Evolutionary conservation across 1,140 invertebrate genomes (phyloP).

Genomic region (Drosophila guanche): DNA sequence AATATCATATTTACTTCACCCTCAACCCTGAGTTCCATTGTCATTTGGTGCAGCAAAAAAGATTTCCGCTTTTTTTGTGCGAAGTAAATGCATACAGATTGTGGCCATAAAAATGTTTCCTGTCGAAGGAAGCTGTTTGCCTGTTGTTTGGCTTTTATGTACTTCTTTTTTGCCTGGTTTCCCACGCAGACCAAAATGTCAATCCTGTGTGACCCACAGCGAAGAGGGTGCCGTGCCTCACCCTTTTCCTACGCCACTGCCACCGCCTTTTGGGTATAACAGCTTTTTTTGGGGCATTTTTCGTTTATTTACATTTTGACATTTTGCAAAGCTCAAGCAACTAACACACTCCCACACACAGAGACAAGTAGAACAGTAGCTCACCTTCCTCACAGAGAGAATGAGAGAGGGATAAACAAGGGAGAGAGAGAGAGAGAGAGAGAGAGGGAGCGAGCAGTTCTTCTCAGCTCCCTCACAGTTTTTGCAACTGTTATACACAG

Average conservation of each 20-base stretch:
- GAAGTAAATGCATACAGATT: no score
- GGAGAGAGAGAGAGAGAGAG: conserved; percentile 7
- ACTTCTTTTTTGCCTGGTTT: no score
- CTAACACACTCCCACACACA: conserved; percentile 21
- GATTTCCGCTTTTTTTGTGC: no score
- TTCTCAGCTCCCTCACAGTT: conserved; percentile 31
- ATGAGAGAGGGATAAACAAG: neutral
- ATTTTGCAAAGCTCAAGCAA: conserved; percentile 58
- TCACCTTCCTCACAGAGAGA: conserved; percentile 58
- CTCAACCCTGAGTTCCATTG: no score
- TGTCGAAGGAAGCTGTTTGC: no score
- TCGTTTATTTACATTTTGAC: conserved; percentile 80
- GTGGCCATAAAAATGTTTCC: no score
- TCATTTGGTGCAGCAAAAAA: no score
- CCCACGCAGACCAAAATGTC: no score
- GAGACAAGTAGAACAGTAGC: conserved; percentile 42
- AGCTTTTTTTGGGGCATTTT: conserved; percentile 56
- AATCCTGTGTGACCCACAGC: no score
- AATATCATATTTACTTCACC: no score
- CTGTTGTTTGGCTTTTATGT: no score
- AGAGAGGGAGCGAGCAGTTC: conserved; percentile 1
- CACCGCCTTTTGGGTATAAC: conserved; percentile 53
- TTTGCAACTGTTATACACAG: conserved; percentile 13
- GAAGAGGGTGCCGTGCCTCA: no score
- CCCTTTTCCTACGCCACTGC: conserved; percentile 30